Evolutionary conservation across 2,888 invertebrate species (phyloP).

Genomic region (Pachliopta kotzebuea): DNA sequence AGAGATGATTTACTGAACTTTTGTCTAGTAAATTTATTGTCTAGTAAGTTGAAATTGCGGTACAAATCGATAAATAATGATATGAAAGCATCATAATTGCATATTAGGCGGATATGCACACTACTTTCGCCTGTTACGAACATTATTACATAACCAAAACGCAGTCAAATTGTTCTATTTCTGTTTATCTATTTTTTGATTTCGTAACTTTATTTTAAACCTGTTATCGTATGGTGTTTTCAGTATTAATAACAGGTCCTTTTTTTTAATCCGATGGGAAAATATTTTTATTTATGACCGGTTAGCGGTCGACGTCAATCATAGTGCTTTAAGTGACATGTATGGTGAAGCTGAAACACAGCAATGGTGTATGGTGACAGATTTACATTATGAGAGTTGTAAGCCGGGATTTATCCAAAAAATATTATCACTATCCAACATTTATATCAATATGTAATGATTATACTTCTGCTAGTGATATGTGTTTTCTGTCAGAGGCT

Average conservation of each 20-base stretch:
- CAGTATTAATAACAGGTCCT: not conserved
- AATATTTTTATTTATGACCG: no score
- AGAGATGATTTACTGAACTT: constrained; percentile 5
- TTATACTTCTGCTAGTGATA: no score
- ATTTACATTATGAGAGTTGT: no score
- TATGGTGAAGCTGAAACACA: no score
- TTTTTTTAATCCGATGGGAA: not conserved
- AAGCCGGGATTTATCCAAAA: no score
- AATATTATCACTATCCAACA: no score
- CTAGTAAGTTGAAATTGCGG: constrained; percentile 13
- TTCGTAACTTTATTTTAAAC: not conserved
- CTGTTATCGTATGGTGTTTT: not conserved
- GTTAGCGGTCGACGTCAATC: no score
- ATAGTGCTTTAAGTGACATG: no score
- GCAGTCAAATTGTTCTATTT: constrained; percentile 21
- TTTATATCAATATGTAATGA: no score
- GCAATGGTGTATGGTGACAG: no score
- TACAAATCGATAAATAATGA: constrained; percentile 22
- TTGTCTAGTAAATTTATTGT: constrained; percentile 1
- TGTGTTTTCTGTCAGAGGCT: no score
- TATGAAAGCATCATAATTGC: constrained; percentile 30
- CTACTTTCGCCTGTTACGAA: constrained; percentile 56
- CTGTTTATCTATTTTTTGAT: constrained; percentile 1
- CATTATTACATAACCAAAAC: constrained; percentile 38
- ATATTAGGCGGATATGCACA: constrained; percentile 47